A percentile compares a stretch with the other conserved stretches of the same genome.
These are phyloP conservation scores for Botia kubotai DNA, from an alignment of 2,797 vertebrate species.

Conservation along the genomic window DNA sequence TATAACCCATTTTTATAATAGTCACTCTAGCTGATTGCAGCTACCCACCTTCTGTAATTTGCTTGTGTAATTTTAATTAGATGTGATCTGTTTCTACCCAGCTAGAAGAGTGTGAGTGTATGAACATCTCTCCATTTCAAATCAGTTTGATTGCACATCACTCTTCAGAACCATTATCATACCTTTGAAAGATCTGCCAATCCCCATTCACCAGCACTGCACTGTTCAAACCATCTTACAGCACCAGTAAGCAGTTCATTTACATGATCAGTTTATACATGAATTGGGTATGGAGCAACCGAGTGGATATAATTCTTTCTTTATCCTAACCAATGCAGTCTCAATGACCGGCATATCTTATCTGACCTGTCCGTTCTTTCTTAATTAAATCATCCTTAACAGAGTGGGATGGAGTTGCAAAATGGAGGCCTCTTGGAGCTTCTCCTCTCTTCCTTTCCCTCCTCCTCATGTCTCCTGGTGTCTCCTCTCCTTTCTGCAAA, in stretches of 20 bases:
- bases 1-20: conserved; percentile 30
- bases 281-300: too few species aligned
- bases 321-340: too few species aligned
- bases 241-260: not conserved
- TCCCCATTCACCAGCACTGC: not conserved
- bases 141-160: conserved; percentile 2
- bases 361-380: too few species aligned
- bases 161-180: not conserved
- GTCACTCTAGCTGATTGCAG: conserved; percentile 40
- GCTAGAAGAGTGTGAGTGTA: not conserved
- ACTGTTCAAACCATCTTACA: not conserved
- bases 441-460: not conserved
- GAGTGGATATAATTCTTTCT: too few species aligned
- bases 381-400: not conserved
- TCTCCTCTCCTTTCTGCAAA: conserved; percentile 2
- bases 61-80: conserved; percentile 42
- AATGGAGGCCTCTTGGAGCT: not conserved
- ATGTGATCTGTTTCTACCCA: conserved; percentile 17
- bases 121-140: conserved; percentile 2
- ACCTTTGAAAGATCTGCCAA: not conserved
- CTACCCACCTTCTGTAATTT: conserved; percentile 27
- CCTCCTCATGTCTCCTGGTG: not conserved
- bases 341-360: too few species aligned
- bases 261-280: too few species aligned
- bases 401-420: conserved; percentile 2